These are phyloP conservation scores for Buathra laborator DNA, from an alignment of 2,888 invertebrate species.

Conservation along the genomic window DNA sequence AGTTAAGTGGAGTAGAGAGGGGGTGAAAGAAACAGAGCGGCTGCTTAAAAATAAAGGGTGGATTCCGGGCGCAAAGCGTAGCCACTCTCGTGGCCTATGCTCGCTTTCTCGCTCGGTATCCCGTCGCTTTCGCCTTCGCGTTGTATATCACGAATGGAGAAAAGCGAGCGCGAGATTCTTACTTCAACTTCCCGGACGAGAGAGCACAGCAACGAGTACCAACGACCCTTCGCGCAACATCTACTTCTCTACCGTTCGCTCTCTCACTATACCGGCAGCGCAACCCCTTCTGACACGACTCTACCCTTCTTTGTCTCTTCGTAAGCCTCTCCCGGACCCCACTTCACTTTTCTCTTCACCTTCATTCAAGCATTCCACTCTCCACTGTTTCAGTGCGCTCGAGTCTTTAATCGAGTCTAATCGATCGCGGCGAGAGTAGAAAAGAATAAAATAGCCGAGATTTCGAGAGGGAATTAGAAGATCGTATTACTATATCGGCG, in stretches of 20 bases:
- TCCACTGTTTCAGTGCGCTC: conserved; percentile 46
- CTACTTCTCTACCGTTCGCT: conserved; percentile 23
- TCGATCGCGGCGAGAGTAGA: conserved; percentile 40
- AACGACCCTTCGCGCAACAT: conserved; percentile 36
- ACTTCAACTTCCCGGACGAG: conserved; percentile 33
- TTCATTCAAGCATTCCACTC: conserved; percentile 57
- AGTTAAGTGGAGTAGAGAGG: conserved; percentile 66
- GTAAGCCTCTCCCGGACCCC: not conserved
- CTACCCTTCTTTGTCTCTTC: conserved; percentile 4
- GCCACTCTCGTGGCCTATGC: conserved; percentile 14
- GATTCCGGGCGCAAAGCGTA: conserved; percentile 50
- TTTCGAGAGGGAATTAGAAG: not conserved
- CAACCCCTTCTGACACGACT: conserved; percentile 19
- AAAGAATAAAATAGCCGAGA: conserved; percentile 15
- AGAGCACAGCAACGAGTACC: conserved; percentile 35
- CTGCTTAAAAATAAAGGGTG: conserved; percentile 63
- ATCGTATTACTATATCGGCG: not conserved
- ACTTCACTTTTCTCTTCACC: conserved; percentile 43
- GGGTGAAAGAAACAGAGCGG: conserved; percentile 43
- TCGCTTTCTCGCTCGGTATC: conserved; percentile 28
- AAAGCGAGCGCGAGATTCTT: not conserved
- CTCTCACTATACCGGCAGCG: conserved; percentile 15
- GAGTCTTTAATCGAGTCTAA: conserved; percentile 58
- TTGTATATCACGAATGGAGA: not conserved
- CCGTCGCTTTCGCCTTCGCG: conserved; percentile 5